These are phyloP conservation scores for Paraescarpia echinospica DNA, from an alignment of 1,140 invertebrate genomes.

Conservation along the genomic window DNA sequence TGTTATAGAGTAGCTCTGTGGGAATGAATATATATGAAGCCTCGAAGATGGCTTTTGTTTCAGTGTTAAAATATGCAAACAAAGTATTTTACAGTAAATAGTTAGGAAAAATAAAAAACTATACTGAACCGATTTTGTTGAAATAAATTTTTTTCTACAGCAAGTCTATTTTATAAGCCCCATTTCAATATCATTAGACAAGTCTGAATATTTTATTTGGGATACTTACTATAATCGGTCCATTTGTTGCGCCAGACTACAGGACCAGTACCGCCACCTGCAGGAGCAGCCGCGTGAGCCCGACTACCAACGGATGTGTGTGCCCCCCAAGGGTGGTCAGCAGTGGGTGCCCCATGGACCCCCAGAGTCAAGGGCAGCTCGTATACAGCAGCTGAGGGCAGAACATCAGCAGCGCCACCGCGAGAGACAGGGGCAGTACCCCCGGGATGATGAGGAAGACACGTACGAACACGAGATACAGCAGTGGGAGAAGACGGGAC, in stretches of 20 bases:
- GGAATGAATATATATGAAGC: too few relatives aligned
- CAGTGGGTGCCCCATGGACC: slow-evolving; percentile 36
- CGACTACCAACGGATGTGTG: slow-evolving; percentile 17
- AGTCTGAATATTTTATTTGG: too few relatives aligned
- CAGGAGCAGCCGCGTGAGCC: slow-evolving; percentile 49
- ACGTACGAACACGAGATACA: slow-evolving; percentile 12
- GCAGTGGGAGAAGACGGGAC: neutral
- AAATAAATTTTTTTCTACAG: too few relatives aligned
- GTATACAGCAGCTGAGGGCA: slow-evolving; percentile 62
- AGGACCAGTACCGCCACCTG: slow-evolving; percentile 59
- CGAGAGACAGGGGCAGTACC: slow-evolving; percentile 60
- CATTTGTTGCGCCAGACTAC: slow-evolving; percentile 46
- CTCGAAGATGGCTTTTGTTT: too few relatives aligned
- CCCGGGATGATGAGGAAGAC: slow-evolving; percentile 51
- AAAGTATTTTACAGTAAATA: too few relatives aligned
- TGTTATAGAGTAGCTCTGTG: too few relatives aligned
- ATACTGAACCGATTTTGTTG: too few relatives aligned
- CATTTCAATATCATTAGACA: too few relatives aligned
- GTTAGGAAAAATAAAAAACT: too few relatives aligned
- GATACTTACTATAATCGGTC: too few relatives aligned
- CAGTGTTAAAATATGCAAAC: too few relatives aligned
- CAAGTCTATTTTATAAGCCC: too few relatives aligned
- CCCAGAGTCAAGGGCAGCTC: slow-evolving; percentile 55
- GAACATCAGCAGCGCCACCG: slow-evolving; percentile 64
- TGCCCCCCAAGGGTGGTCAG: slow-evolving; percentile 34